phyloP scores from a whole-genome alignment of 1,140 invertebrate genomes.

The Dreissena polymorpha region DNA sequence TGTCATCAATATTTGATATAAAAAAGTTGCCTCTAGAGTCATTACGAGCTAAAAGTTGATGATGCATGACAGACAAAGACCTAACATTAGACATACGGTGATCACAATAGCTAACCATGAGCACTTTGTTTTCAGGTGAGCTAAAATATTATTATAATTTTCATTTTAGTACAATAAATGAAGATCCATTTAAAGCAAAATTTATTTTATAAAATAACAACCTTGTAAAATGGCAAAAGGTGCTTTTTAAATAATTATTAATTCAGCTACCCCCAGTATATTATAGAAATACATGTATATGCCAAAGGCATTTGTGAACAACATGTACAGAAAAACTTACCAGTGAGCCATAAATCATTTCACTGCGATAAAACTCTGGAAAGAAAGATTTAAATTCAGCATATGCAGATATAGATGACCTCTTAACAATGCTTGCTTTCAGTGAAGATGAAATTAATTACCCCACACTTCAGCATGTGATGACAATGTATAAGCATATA shows the following conservation, averaged over 20 bases:
- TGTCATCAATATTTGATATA: no score
- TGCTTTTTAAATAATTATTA: background rate
- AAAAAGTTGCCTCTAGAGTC: no score
- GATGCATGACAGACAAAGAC: no score
- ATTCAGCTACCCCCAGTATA: background rate
- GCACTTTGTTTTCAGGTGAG: no score
- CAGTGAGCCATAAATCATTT: conserved; percentile 82
- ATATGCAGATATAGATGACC: background rate
- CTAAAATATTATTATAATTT: no score
- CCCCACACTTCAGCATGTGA: background rate
- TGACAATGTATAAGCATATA: background rate
- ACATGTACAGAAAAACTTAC: conserved; percentile 79
- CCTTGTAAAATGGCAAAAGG: background rate
- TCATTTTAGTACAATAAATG: no score
- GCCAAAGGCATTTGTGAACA: background rate
- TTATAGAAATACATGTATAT: background rate
- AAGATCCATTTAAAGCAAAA: background rate
- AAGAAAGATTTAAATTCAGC: conserved; percentile 38
- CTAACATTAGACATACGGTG: no score
- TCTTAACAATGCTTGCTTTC: background rate
- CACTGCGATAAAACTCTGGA: conserved; percentile 92
- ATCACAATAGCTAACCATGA: no score
- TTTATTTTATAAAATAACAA: background rate
- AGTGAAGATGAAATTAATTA: background rate
- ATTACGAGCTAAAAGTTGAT: no score